These are phyloP conservation scores for Sciurus vulgaris DNA, from an alignment of 2,797 vertebrate genomes.

Conservation along the genomic window DNA sequence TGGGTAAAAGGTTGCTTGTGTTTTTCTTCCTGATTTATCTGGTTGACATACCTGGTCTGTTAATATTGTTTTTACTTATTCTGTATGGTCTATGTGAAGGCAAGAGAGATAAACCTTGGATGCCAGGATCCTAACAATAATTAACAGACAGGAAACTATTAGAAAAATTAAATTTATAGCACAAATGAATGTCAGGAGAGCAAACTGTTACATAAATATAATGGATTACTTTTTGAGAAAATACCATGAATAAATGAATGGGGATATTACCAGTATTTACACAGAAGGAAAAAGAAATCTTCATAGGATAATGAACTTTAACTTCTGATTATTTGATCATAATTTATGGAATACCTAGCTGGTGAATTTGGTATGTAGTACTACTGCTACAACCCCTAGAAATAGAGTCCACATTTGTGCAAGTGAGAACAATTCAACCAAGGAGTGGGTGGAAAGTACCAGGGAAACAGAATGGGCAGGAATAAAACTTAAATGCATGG, in stretches of 20 bases:
- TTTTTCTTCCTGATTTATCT: constrained; percentile 46
- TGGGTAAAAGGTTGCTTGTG: neutral
- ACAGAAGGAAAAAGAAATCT: constrained; percentile 16
- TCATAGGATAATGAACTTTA: neutral
- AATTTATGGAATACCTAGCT: neutral
- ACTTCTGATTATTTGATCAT: neutral
- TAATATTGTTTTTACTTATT: constrained; percentile 23
- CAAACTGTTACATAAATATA: neutral
- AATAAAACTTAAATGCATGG: neutral
- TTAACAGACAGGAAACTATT: neutral
- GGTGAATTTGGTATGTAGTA: neutral
- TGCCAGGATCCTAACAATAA: constrained; percentile 7
- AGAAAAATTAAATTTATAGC: constrained; percentile 57
- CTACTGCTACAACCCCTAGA: neutral
- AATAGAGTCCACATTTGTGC: neutral
- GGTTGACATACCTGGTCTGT: neutral
- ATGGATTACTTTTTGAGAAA: constrained; percentile 25
- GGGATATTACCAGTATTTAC: neutral
- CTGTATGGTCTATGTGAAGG: neutral
- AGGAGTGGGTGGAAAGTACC: neutral
- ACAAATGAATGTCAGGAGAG: constrained; percentile 28
- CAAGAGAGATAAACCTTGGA: constrained; percentile 25
- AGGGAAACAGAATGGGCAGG: neutral
- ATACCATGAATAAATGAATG: neutral
- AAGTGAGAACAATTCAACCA: neutral